Conservation (phyloP, 1,140 invertebrate species). For the Euwallacea fornicatus region DNA sequence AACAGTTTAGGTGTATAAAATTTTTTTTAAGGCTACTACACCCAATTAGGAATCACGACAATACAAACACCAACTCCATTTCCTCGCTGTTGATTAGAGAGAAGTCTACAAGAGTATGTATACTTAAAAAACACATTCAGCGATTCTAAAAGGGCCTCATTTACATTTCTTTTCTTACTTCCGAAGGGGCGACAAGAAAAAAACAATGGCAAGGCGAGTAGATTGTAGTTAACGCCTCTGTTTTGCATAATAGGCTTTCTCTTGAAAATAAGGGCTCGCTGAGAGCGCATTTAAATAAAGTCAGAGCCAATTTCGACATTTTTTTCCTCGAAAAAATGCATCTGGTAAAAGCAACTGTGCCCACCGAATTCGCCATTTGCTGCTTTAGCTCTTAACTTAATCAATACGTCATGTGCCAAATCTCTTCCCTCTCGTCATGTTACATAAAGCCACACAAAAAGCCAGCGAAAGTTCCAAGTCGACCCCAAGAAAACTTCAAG, state of each 20-base stretch:
- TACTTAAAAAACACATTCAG: background rate
- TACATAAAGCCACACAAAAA: too few relatives aligned
- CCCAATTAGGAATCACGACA: too few relatives aligned
- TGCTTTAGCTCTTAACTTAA: too few relatives aligned
- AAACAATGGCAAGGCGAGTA: conserved; percentile 29
- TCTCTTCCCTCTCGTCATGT: too few relatives aligned
- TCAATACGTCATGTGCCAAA: too few relatives aligned
- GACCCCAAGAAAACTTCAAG: background rate
- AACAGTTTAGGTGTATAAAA: too few relatives aligned
- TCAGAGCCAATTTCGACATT: conserved; percentile 2
- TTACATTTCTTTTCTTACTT: conserved; percentile 32
- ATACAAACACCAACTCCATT: background rate
- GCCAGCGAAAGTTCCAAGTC: background rate
- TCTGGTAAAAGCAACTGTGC: too few relatives aligned
- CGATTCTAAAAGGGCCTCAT: conserved; percentile 4
- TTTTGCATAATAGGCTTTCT: conserved; percentile 28
- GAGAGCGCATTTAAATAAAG: conserved; percentile 16
- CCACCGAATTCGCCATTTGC: too few relatives aligned
- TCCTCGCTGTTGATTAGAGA: too few relatives aligned
- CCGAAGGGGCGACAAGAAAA: conserved; percentile 6
- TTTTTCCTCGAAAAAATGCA: background rate
- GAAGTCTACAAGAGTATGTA: too few relatives aligned
- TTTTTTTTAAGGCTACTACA: too few relatives aligned
- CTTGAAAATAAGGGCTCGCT: conserved; percentile 7
- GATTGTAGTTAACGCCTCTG: conserved; percentile 31